Base-by-base conservation (phyloP, 2,888 invertebrate species). In the Mechanitis mazaeus region DNA sequence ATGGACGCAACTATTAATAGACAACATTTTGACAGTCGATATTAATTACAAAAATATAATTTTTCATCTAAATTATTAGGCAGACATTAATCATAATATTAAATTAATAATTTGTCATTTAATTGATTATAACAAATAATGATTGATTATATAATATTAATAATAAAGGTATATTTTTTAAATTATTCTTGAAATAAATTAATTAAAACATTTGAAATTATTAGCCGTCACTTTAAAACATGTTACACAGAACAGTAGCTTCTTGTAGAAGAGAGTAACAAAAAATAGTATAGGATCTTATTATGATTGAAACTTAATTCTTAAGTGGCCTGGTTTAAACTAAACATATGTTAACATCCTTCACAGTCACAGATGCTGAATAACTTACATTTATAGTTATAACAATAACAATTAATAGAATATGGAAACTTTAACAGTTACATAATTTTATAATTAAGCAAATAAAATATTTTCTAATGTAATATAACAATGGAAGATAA, bases 251-350 rank as follows among this genome's bases (percentile, higher is more conserved):
- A 42, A 42, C 42, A 42, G 28, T 50, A 50, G 50, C 31, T 31
- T 31, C 50, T 50, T 50, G 50, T 31, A 50, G 31, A 50, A 50
- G 3, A 50, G 9, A 31, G 20, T 54, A 62, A 50, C 28, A 35
- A 42, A 59, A 46, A 55, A 58, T 47, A 42, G 50, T 31, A 56
- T 56, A 45, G 59, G 54, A 62, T 45, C 59, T 55, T 60, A 56
- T 63, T 63, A 58, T 59, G 55, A 55, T 33, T 60, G 60, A 46
- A 58, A 65, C 53, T 56, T 42, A 20, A 65, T 45, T 42, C 59
- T 53, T 54, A 62, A 60, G 42, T 47, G 54, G 50, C 45, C 42
- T 11, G 33, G 33, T 56, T 42, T 53, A 31, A 58, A 47, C 54
- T 58, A 46, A 59, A 56, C 61, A 64, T 57, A 50, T 56, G 55